Conservation (phyloP, 2,888 invertebrate genomes). For the Seira sanloemensis region DNA sequence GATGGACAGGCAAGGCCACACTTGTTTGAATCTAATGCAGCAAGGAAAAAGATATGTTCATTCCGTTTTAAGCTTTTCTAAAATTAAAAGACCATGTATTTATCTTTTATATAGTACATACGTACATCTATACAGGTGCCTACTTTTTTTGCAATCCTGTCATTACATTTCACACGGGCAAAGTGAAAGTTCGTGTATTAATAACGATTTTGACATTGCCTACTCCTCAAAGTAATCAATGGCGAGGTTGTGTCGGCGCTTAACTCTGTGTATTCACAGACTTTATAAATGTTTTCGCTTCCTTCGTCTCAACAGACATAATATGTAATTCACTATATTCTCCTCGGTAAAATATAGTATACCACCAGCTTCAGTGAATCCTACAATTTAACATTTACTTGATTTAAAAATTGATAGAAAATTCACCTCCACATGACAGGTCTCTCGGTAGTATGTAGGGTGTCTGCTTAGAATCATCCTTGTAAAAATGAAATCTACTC, state of each 20-base stretch:
- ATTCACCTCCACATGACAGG: background rate
- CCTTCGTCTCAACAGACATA: no score
- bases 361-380: background rate
- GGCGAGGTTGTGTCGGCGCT: no score
- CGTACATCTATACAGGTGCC: background rate
- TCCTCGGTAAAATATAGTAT: background rate
- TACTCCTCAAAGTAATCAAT: background rate
- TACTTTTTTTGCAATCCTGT: background rate
- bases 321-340: no score
- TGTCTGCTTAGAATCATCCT: background rate
- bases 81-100: no score
- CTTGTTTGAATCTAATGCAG: no score
- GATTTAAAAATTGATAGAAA: background rate
- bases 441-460: background rate
- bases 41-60: no score
- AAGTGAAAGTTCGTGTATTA: conserved; percentile 51
- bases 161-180: background rate
- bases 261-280: background rate
- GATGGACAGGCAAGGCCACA: no score
- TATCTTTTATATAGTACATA: background rate
- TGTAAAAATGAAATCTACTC: conserved; percentile 23
- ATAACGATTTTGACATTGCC: conserved; percentile 37
- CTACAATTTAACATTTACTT: background rate
- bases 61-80: no score
- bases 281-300: background rate